Evolutionary conservation across 2,888 invertebrate species (phyloP).

Genomic region (Pammene fasciana): DNA sequence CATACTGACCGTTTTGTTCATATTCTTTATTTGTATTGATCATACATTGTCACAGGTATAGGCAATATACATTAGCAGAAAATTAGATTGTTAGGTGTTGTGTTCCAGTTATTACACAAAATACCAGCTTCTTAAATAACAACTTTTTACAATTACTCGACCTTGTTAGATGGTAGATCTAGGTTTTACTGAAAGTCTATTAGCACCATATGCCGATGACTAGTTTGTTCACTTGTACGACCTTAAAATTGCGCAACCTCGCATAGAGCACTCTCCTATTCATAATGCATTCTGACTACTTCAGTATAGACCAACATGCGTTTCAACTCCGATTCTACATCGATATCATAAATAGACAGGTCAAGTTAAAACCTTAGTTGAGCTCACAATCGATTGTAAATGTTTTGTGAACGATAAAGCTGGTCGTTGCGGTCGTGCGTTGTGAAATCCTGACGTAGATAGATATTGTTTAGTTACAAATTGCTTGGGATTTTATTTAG

Average conservation of each 20-base stretch:
- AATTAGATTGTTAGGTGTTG: no score
- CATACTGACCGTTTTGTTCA: no score
- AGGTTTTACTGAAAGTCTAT: constrained; percentile 33
- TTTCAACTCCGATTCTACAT: background rate
- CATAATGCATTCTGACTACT: background rate
- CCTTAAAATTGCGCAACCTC: constrained; percentile 43
- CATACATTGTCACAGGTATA: no score
- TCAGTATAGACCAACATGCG: background rate
- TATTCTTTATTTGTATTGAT: no score
- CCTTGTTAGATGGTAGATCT: constrained; percentile 16
- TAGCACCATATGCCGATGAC: constrained; percentile 38
- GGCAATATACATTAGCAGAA: no score
- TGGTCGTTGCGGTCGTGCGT: constrained; percentile 42
- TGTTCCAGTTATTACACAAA: background rate
- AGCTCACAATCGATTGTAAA: background rate
- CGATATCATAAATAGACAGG: background rate
- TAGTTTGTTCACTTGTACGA: constrained; percentile 35
- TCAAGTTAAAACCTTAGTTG: background rate
- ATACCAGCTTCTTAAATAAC: background rate
- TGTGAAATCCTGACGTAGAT: constrained; percentile 51
- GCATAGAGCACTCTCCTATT: constrained; percentile 24
- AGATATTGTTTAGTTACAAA: constrained; percentile 51
- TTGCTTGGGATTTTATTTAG: constrained; percentile 47
- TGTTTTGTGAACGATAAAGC: constrained; percentile 2
- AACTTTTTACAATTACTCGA: background rate